A percentile compares a stretch with the other conserved stretches of the same genome.
phyloP scores from a whole-genome alignment of 2,113 vertebrate genomes.

The Nycticorax nycticorax region DNA sequence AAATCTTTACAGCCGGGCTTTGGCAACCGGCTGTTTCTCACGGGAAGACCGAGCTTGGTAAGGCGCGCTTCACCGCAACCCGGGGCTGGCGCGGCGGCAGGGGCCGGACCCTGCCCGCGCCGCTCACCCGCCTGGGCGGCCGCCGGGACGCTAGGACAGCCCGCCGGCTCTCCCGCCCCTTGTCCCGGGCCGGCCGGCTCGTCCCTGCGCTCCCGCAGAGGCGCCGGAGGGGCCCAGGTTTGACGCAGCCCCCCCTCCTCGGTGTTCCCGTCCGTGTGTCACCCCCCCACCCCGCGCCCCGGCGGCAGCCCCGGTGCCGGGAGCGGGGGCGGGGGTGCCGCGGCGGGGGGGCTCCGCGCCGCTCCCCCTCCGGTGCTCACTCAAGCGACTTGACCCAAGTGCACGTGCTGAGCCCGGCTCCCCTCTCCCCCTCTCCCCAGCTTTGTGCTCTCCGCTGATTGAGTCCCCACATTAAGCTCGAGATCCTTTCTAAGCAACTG shows the following conservation, averaged over 20 bases:
- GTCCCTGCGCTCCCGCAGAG: background rate
- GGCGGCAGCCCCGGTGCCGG: background rate
- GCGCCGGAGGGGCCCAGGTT: background rate
- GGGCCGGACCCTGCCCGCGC: no score
- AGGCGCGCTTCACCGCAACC: background rate
- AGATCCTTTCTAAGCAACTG: constrained; percentile 70
- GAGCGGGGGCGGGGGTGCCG: background rate
- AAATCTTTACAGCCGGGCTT: constrained; percentile 13
- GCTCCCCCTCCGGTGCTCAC: background rate
- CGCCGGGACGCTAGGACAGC: background rate
- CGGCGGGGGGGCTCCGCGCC: background rate
- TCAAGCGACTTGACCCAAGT: constrained; percentile 24
- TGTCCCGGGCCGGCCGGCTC: background rate
- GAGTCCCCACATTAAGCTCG: constrained; percentile 63
- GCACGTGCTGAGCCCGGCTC: constrained; percentile 60
- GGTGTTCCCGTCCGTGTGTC: no score
- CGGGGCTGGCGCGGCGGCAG: background rate
- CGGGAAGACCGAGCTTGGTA: background rate
- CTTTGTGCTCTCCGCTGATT: constrained; percentile 61
- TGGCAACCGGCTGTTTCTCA: background rate
- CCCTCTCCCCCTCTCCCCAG: constrained; percentile 5
- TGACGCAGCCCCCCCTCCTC: background rate
- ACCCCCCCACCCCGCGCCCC: no score
- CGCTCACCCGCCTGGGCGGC: background rate
- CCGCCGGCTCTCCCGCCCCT: background rate